phyloP scores from a whole-genome alignment of 2,113 vertebrate genomes.

The Notarius quadriscutis region DNA sequence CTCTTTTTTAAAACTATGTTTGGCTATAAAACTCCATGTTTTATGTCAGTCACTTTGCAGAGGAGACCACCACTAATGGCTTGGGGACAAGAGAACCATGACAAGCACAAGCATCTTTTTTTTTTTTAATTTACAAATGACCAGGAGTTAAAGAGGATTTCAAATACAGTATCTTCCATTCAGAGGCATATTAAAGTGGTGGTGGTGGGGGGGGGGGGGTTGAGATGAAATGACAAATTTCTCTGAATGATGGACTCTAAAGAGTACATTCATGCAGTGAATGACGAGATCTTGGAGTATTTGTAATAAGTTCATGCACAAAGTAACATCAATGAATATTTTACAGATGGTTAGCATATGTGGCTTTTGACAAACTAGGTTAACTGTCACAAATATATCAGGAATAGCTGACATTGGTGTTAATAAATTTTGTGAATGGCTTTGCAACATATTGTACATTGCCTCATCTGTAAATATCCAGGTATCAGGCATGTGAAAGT shows the following conservation, averaged over 20 bases:
- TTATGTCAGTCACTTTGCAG: slow-evolving; percentile 15
- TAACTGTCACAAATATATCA: not conserved
- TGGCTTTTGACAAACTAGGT: not conserved
- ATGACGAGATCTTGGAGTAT: not conserved
- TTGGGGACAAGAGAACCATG: not conserved
- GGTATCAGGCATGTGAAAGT: not conserved
- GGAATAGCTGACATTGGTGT: not conserved
- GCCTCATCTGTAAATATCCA: not conserved
- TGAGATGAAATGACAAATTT: not conserved
- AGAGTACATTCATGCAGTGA: not conserved
- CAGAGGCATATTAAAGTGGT: not conserved
- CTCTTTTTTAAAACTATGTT: slow-evolving; percentile 2
- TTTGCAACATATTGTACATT: not conserved
- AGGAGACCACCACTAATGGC: not conserved
- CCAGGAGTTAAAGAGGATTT: not conserved
- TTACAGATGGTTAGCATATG: not conserved
- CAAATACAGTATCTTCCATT: slow-evolving; percentile 8
- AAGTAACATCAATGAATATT: not conserved
- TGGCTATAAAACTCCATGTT: slow-evolving; percentile 10
- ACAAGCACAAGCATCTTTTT: not conserved
- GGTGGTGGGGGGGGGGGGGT: no score
- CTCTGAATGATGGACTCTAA: not conserved
- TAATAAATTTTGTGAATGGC: not conserved
- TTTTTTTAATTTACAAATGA: slow-evolving; percentile 12
- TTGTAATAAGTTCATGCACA: not conserved